Conservation (phyloP, 1,140 invertebrate genomes). For the Nymphalis io region DNA sequence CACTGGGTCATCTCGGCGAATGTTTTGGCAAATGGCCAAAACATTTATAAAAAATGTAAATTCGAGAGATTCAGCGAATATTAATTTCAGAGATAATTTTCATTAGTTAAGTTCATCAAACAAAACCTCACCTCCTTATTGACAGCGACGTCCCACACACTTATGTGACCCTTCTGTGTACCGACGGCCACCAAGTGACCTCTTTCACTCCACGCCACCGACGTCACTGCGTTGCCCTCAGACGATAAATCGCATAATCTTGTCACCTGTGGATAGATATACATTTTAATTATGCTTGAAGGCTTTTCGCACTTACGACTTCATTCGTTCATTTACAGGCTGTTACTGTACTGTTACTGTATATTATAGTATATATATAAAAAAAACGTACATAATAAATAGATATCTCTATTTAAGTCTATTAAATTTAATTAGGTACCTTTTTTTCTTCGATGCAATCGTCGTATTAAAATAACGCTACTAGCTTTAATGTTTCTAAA, state of each 20-base stretch:
- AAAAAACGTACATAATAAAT: background rate
- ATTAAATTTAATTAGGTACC: background rate
- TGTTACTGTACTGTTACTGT: no score
- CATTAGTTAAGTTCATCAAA: background rate
- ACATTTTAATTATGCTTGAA: background rate
- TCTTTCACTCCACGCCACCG: slow-evolving; percentile 99
- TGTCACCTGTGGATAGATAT: slow-evolving; percentile 84
- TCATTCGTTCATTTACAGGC: no score
- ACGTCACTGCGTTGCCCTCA: slow-evolving; percentile 97
- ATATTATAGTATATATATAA: no score
- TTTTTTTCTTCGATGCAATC: background rate
- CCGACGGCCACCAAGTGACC: slow-evolving; percentile 98
- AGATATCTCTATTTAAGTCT: background rate
- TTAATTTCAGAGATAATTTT: background rate
- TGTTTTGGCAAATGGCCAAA: no score
- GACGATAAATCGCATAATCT: slow-evolving; percentile 96
- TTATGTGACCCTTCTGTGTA: slow-evolving; percentile 97
- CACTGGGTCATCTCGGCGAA: no score
- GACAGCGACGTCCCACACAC: slow-evolving; percentile 98
- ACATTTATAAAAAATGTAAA: no score
- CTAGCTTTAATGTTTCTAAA: background rate
- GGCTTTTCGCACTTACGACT: no score
- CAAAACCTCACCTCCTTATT: slow-evolving; percentile 88
- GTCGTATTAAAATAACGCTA: background rate
- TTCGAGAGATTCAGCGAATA: no score